These are phyloP conservation scores for Apotomis capreana DNA, from an alignment of 2,888 invertebrate genomes.

Conservation along the genomic window DNA sequence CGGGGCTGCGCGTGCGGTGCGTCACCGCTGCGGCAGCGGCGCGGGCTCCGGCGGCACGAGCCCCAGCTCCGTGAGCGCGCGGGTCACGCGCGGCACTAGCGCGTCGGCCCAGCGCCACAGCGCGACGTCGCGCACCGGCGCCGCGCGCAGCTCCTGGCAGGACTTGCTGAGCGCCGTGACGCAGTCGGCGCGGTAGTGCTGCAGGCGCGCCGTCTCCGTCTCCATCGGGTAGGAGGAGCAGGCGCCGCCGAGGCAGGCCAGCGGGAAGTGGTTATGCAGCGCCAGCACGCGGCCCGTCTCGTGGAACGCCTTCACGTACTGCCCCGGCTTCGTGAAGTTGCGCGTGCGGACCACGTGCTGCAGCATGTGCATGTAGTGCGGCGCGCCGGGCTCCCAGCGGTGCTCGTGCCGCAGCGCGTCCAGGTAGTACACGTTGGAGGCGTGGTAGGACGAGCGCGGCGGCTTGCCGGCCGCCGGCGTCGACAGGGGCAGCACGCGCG, in stretches of 20 bases:
- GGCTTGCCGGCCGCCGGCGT: conserved; percentile 79
- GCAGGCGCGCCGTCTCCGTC: conserved; percentile 92
- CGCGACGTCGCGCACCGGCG: conserved; percentile 92
- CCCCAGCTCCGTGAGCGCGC: conserved; percentile 87
- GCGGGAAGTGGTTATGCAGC: conserved; percentile 95
- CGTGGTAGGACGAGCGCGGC: conserved; percentile 91
- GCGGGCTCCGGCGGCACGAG: conserved; percentile 83
- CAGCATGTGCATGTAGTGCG: conserved; percentile 96
- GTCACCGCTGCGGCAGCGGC: conserved; percentile 45
- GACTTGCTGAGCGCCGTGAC: conserved; percentile 93
- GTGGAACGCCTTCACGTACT: conserved; percentile 97
- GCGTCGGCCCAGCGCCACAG: conserved; percentile 94
- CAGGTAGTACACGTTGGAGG: conserved; percentile 95
- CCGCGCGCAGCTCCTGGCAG: conserved; percentile 91
- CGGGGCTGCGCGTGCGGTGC: conserved; percentile 34
- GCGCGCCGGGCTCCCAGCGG: conserved; percentile 90
- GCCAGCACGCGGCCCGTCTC: conserved; percentile 94
- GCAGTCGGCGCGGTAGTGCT: conserved; percentile 97
- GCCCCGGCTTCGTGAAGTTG: conserved; percentile 96
- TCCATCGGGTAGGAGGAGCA: conserved; percentile 94
- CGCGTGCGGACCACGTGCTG: conserved; percentile 95
- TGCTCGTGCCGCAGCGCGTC: conserved; percentile 93
- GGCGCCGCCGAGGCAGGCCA: conserved; percentile 92
- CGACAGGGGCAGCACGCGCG: conserved; percentile 86
- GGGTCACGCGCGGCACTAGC: conserved; percentile 87